Evolutionary conservation across 2,888 invertebrate genomes (phyloP).

Genomic region (Trilocha varians): DNA sequence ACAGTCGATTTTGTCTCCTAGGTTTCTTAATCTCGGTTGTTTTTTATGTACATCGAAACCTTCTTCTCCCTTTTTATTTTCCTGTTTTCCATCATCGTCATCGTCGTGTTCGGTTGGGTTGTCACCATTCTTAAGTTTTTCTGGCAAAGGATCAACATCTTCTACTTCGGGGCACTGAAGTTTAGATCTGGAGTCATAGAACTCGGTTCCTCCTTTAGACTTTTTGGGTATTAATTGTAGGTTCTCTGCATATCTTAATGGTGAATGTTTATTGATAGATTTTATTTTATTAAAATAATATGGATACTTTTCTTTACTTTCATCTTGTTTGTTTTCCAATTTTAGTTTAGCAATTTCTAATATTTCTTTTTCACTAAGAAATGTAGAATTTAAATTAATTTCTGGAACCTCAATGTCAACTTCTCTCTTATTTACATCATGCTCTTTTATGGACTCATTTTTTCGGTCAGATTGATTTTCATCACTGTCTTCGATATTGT

Average conservation of each 20-base stretch:
- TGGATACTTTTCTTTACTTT: slow-evolving; percentile 73
- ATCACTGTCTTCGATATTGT: slow-evolving; percentile 11
- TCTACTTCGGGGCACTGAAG: slow-evolving; percentile 71
- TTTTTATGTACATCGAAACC: slow-evolving; percentile 37
- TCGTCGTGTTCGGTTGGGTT: slow-evolving; percentile 41
- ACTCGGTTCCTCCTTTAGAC: slow-evolving; percentile 77
- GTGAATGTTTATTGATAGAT: slow-evolving; percentile 68
- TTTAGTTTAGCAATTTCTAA: slow-evolving; percentile 26
- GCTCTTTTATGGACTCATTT: slow-evolving; percentile 13
- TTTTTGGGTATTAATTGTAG: slow-evolving; percentile 76
- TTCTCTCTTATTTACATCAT: slow-evolving; percentile 40
- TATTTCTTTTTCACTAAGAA: slow-evolving; percentile 34
- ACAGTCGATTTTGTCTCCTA: slow-evolving; percentile 84
- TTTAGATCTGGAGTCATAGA: slow-evolving; percentile 77
- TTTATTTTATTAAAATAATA: slow-evolving; percentile 69
- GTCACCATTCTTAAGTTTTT: slow-evolving; percentile 48
- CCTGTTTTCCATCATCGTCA: slow-evolving; percentile 26
- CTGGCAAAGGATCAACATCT: slow-evolving; percentile 69
- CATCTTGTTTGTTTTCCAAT: slow-evolving; percentile 18
- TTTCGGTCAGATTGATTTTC: slow-evolving; percentile 1
- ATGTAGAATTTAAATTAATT: slow-evolving; percentile 41
- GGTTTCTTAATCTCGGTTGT: slow-evolving; percentile 69
- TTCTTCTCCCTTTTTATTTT: slow-evolving; percentile 27
- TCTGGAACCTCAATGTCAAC: slow-evolving; percentile 40
- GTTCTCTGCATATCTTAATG: slow-evolving; percentile 78